These are phyloP conservation scores for Eubasilissa regina DNA, from an alignment of 1,140 invertebrate genomes.

Conservation along the genomic window DNA sequence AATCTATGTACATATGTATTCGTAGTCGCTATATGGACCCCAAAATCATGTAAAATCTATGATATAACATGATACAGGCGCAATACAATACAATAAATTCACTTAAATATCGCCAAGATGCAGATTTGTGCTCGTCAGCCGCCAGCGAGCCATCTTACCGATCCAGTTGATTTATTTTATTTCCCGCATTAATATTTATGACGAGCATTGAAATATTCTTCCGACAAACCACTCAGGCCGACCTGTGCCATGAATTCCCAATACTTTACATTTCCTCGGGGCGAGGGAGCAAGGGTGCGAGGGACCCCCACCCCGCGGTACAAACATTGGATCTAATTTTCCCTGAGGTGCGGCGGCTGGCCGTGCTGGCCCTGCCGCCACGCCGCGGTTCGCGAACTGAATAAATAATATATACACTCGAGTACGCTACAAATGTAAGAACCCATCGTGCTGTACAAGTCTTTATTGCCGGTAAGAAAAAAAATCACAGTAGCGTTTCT, in stretches of 20 bases:
- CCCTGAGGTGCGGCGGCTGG: slow-evolving; percentile 49
- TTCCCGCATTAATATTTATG: slow-evolving; percentile 25
- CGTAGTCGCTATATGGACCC: too few species aligned
- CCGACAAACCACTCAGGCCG: slow-evolving; percentile 31
- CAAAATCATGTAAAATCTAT: too few species aligned
- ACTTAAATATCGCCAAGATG: too few species aligned
- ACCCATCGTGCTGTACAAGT: too few species aligned
- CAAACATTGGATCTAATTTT: slow-evolving; percentile 54
- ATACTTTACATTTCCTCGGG: slow-evolving; percentile 12
- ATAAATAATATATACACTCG: too few species aligned
- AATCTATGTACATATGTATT: too few species aligned
- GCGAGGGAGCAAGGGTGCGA: background rate
- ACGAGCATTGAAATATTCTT: slow-evolving; percentile 27
- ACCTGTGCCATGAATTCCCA: slow-evolving; percentile 13
- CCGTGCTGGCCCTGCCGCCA: background rate
- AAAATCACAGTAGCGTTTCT: too few species aligned
- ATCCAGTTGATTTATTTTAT: slow-evolving; percentile 21
- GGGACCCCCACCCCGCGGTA: background rate
- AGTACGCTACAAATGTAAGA: too few species aligned
- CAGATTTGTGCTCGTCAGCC: background rate
- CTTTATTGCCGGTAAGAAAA: too few species aligned
- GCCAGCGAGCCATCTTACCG: background rate
- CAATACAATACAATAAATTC: too few species aligned
- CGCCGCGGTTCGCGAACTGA: slow-evolving; percentile 53
- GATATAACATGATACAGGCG: too few species aligned